phyloP scores from a whole-genome alignment of 92 coral and sea anemone species.

The Paramuricea clavata region DNA sequence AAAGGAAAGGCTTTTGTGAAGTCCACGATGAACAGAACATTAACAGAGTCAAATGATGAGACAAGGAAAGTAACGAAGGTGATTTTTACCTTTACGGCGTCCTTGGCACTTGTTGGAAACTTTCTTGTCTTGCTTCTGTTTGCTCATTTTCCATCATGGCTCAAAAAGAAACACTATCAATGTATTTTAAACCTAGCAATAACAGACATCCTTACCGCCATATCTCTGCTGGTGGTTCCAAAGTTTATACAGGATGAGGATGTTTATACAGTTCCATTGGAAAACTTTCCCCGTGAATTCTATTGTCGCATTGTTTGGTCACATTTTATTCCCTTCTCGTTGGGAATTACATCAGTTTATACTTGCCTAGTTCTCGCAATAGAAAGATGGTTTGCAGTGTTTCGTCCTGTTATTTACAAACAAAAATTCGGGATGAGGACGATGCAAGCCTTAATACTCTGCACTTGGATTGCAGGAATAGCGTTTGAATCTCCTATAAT shows the following conservation, averaged over 20 bases:
- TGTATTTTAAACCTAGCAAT: constrained; percentile 30
- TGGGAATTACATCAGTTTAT: constrained; percentile 83
- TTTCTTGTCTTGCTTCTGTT: not conserved
- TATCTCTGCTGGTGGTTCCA: not conserved
- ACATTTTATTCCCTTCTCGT: constrained; percentile 72
- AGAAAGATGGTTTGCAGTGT: constrained; percentile 86
- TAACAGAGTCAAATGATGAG: too few species aligned
- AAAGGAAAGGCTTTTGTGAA: too few species aligned
- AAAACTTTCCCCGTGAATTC: not conserved
- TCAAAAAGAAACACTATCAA: constrained; percentile 10
- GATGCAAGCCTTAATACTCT: constrained; percentile 61
- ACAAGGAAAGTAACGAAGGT: too few species aligned
- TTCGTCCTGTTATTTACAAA: constrained; percentile 64
- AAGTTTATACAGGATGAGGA: not conserved
- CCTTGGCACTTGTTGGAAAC: constrained; percentile 9
- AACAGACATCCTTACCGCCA: constrained; percentile 32
- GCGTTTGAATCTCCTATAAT: constrained; percentile 39
- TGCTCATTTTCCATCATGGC: not conserved
- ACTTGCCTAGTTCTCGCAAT: constrained; percentile 74
- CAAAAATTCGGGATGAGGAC: constrained; percentile 57
- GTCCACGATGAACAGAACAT: too few species aligned
- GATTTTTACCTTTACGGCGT: too few species aligned
- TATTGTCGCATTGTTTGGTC: constrained; percentile 43
- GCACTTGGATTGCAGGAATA: constrained; percentile 70
- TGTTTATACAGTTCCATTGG: not conserved